Conservation (phyloP, 2,113 vertebrate species). For the Cheilinus undulatus region DNA sequence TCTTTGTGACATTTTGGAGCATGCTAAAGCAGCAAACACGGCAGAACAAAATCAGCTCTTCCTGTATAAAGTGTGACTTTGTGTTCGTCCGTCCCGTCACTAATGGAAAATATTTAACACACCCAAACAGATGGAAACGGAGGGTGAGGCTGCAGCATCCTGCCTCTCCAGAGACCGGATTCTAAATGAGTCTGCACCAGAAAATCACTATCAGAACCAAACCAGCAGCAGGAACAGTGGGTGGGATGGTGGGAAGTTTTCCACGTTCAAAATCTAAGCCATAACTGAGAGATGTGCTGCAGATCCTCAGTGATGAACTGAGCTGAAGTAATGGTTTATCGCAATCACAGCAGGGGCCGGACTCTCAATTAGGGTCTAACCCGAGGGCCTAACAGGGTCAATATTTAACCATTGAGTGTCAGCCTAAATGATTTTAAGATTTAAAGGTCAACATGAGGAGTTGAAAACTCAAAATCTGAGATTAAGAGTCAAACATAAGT, state of each 20-base stretch:
- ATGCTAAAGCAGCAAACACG: background rate
- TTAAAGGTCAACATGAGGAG: too few relatives aligned
- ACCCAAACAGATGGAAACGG: conserved; percentile 43
- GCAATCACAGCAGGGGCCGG: too few relatives aligned
- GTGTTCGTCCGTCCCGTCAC: background rate
- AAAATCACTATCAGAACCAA: conserved; percentile 27
- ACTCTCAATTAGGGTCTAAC: too few relatives aligned
- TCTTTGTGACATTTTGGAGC: too few relatives aligned
- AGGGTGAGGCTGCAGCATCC: conserved; percentile 45
- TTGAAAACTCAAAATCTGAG: too few relatives aligned
- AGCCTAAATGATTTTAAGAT: too few relatives aligned
- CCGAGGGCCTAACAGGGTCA: too few relatives aligned
- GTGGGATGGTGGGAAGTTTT: conserved; percentile 45
- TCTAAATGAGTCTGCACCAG: conserved; percentile 49
- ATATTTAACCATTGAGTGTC: too few relatives aligned
- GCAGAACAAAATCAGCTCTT: conserved; percentile 5
- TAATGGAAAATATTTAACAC: conserved; percentile 41
- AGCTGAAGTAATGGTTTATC: too few relatives aligned
- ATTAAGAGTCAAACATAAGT: too few relatives aligned
- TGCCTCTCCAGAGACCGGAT: conserved; percentile 38
- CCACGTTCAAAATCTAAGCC: conserved; percentile 16
- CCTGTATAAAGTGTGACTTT: background rate
- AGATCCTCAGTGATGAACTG: background rate
- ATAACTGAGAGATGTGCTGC: too few relatives aligned
- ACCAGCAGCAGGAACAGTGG: conserved; percentile 6